Evolutionary conservation across 2,113 vertebrate species (phyloP).

Genomic region (Donacobius atricapilla): DNA sequence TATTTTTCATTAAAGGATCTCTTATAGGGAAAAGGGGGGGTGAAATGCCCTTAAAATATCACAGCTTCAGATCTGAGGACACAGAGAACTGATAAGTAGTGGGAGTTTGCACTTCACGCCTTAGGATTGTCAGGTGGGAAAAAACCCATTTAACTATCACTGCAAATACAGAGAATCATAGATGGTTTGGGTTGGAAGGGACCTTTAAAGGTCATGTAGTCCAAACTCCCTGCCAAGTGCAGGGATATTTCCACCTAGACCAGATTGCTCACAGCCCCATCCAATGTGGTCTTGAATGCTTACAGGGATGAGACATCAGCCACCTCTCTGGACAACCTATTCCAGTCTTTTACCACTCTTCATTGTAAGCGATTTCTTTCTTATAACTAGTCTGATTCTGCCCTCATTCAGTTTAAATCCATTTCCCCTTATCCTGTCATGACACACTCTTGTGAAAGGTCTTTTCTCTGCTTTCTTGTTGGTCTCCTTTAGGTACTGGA

Average conservation of each 20-base stretch:
- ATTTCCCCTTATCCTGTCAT: background rate
- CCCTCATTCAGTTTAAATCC: background rate
- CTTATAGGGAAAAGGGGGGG: background rate
- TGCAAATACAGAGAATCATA: background rate
- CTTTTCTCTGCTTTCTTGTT: background rate
- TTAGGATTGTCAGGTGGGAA: background rate
- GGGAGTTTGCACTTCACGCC: background rate
- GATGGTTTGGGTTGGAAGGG: background rate
- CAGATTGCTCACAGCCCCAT: background rate
- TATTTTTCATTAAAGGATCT: background rate
- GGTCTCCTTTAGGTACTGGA: background rate
- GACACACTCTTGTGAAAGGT: background rate
- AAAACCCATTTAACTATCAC: background rate
- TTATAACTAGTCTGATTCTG: background rate
- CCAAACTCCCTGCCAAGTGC: background rate
- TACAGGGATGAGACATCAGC: background rate
- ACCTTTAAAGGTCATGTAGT: background rate
- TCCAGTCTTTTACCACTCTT: background rate
- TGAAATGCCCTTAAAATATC: background rate
- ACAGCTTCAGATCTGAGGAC: background rate
- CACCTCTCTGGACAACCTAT: background rate
- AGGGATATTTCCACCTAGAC: background rate
- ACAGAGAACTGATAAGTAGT: background rate
- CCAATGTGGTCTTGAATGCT: background rate
- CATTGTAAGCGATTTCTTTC: background rate